Base-by-base conservation (phyloP, 2,113 vertebrate genomes). In the Amazona guildingii region DNA sequence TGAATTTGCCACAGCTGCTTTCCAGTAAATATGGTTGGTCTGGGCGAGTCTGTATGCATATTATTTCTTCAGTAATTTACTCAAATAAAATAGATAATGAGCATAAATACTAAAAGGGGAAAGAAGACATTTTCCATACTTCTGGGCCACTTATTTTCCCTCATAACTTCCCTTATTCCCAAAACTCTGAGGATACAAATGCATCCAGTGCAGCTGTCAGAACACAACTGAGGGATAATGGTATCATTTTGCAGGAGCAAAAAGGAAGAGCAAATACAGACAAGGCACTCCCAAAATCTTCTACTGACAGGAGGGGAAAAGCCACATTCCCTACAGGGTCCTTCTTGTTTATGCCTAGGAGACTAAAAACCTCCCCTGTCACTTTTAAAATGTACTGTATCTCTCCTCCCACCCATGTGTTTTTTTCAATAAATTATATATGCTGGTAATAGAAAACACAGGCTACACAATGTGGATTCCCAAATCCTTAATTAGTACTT, bases 401-500 rank as follows among this genome's bases (percentile, higher is more conserved):
- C 17, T 63, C 68, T 54, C 31, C 17, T 89, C 46, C 31, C 16
- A 66, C 14, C 7, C 21, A 10, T 28, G 10, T 31, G 23, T 61
- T n/a, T 52, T 94, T 95, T 89, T 62, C 13, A 81, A 57, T 67
- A 80, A 80, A 80, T 78, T 62, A 76, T 18, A 27, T 51, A 73
- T 19, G 41, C 39, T 49, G 13, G n/a, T 77, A 92, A 85, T 35
- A 94, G 81, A 75, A 93, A 94, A 78, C 62, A 86, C 48, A 76
- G 87, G 51, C 39, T 67, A 82, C 17, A 78, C 23, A 86, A 55
- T 29, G 37, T 43, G 37, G 44, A 79, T 84, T 82, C 46, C 35
- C 46, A 92, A 87, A 80, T 51, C 25, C 37, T 75, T 78, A 95
- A 95, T 95, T 92, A 80, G 51, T 77, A 64, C 67, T 90, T 92